Base-by-base conservation (phyloP, 2,797 vertebrate genomes). In the Alfaro cultratus region DNA sequence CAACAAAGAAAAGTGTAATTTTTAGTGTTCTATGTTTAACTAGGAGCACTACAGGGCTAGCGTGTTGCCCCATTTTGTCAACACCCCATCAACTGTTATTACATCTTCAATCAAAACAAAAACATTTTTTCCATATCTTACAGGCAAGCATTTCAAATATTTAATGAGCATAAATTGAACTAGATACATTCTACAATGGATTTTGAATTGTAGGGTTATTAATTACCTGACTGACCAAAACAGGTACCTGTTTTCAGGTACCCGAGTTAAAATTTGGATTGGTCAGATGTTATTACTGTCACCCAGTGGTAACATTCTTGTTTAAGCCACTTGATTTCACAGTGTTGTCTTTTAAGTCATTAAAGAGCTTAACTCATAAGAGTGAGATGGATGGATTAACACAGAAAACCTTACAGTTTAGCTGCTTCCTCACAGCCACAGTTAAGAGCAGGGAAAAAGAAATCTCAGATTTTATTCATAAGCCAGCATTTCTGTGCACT, bases 1-100 rank as follows among this genome's bases (percentile, higher is more conserved):
- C 79, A 73, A 73, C 80, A 70, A 70, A 11, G 6, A 46, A 62
- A 79, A 74, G 26, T 62, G 43, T 76, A 51, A 5, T 39, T 71
- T 21, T 9, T 5, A 23, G 64, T 23, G 9, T 41, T 23, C 26
- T 36, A 41, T 26, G 10, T 68, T 68, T 68, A 41, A 68, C 18
- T 68, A 23, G 36, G 36, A 36, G 2, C 36, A 57, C 55, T 57
- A 13, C 39, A 23, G 13, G 64, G 18, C 36, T 26, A 68, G 36
- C 1, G 4, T 68, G 21, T 41, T 68, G 39, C 21, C 10, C 36
- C 36, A 39, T 68, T 64, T 23, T 41, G 36, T 68, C 36, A 68
- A 41, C 36, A 68, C 36, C 64, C 64, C 5, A 26, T 26, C 9
- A 68, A 68, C 36, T 21, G 23, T 68, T 26, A 39, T 41, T 68